A percentile compares a stretch with the other conserved stretches of the same genome.
Evolutionary conservation across 2,113 vertebrate species (phyloP).

Genomic region (Psammodynastes pulverulentus): DNA sequence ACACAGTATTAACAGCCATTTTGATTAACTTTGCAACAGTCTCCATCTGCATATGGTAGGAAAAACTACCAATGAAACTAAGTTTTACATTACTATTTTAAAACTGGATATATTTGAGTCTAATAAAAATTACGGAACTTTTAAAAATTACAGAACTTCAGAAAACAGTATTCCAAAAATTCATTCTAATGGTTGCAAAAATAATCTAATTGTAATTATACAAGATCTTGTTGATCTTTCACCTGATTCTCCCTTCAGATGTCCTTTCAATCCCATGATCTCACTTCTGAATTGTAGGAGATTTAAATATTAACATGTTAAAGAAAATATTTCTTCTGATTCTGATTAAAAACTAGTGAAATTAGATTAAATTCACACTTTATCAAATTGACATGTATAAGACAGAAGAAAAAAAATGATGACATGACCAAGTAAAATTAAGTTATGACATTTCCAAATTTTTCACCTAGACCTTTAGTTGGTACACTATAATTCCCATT

Average conservation of each 20-base stretch:
- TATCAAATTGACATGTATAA: background rate
- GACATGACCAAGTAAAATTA: background rate
- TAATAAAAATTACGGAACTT: background rate
- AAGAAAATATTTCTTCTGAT: background rate
- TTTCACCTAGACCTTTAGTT: background rate
- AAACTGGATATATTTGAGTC: background rate
- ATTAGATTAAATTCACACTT: background rate
- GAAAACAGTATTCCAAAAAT: background rate
- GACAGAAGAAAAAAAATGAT: background rate
- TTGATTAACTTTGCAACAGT: background rate
- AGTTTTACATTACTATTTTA: background rate
- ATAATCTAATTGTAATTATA: fast-evolving
- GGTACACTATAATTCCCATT: background rate
- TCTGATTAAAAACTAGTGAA: background rate
- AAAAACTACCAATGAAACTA: background rate
- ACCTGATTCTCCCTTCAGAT: background rate
- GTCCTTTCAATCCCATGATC: background rate
- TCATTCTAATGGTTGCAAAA: background rate
- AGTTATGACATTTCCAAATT: background rate
- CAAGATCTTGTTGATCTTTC: background rate
- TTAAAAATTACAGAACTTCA: background rate
- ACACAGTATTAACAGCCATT: background rate
- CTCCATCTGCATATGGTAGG: background rate
- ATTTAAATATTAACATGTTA: background rate
- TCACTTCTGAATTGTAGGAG: background rate